Conservation (phyloP, 1,140 invertebrate species). For the Aphaenogaster ashmeadi region DNA sequence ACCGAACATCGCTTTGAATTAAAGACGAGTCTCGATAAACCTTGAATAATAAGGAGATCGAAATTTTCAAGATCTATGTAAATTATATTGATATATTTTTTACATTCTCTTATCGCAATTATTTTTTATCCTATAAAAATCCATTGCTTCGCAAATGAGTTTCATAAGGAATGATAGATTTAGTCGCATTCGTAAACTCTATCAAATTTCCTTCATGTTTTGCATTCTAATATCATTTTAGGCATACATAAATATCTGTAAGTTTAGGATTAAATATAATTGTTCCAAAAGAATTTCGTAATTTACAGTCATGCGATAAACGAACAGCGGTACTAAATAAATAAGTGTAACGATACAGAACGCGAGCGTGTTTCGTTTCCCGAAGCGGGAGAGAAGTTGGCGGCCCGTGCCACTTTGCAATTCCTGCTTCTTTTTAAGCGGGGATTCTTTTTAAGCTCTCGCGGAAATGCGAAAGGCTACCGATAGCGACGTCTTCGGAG, state of each 20-base stretch:
- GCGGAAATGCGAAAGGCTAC: conserved; percentile 64
- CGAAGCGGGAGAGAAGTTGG: conserved; percentile 9
- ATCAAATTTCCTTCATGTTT: background rate
- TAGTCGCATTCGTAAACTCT: background rate
- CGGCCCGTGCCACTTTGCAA: conserved; percentile 51
- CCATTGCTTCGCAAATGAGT: background rate
- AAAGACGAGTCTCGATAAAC: background rate
- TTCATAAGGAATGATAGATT: background rate
- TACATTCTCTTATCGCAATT: background rate
- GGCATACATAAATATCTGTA: background rate
- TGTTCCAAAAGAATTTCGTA: background rate
- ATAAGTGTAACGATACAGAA: background rate
- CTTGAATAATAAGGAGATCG: background rate
- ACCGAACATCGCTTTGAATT: background rate
- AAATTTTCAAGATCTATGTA: background rate
- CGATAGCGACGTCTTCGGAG: conserved; percentile 68
- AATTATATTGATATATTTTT: background rate
- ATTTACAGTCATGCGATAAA: background rate
- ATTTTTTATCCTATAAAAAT: background rate
- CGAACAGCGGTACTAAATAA: conserved; percentile 19
- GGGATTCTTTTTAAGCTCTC: conserved; percentile 67
- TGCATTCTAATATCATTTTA: background rate
- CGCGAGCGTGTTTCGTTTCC: background rate
- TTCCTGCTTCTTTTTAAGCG: conserved; percentile 58
- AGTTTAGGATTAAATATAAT: background rate